These are phyloP conservation scores for Montipora cactus DNA, from an alignment of 64 coral and sea anemone species.

Conservation along the genomic window DNA sequence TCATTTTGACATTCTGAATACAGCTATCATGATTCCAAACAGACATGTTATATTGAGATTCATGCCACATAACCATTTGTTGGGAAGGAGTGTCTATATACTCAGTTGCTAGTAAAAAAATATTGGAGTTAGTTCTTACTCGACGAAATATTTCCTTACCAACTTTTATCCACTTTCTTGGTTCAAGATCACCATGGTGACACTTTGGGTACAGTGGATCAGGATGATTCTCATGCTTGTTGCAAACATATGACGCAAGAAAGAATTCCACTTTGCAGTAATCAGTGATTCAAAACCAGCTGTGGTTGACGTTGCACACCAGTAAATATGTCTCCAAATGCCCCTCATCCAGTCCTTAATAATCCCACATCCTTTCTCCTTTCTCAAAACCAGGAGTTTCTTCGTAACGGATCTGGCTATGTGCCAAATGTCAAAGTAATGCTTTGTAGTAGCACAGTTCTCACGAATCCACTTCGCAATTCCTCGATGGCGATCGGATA, in stretches of 20 bases:
- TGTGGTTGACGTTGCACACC: constrained; percentile 7
- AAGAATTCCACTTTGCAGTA: constrained; percentile 10
- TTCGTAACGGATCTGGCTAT: background rate
- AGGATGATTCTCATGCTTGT: background rate
- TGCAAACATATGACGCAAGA: background rate
- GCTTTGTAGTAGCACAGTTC: background rate
- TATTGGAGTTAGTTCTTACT: no score
- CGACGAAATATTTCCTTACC: background rate
- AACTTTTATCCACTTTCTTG: background rate
- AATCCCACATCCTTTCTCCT: background rate
- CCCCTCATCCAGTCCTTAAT: constrained; percentile 20
- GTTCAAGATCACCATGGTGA: background rate
- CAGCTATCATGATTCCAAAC: no score
- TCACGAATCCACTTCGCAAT: constrained; percentile 28
- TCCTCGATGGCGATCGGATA: constrained; percentile 25
- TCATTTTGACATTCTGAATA: no score
- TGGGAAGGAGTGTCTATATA: no score
- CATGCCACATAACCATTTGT: no score
- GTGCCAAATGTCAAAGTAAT: constrained; percentile 26
- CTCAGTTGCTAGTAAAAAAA: no score
- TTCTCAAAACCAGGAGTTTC: background rate
- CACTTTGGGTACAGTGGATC: background rate
- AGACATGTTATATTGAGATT: no score
- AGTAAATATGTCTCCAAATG: background rate
- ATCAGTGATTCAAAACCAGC: background rate